These are phyloP conservation scores for Magallana angulata DNA, from an alignment of 1,140 invertebrate species.

Conservation along the genomic window DNA sequence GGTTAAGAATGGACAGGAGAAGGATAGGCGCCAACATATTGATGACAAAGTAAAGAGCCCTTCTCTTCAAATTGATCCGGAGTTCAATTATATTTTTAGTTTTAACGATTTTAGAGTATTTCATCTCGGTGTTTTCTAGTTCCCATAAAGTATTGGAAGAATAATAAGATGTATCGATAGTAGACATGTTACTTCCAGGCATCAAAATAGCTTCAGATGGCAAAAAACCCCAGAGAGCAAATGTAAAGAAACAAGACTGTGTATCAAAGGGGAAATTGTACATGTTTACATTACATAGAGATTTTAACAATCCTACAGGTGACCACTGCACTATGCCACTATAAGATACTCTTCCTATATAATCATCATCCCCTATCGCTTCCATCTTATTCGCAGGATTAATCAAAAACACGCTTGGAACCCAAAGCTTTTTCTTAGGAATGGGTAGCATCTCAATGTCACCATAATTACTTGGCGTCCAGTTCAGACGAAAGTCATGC, in stretches of 20 bases:
- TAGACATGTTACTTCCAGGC: neutral
- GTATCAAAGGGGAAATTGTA: slow-evolving; percentile 43
- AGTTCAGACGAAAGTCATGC: slow-evolving; percentile 37
- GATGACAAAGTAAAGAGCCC: slow-evolving; percentile 52
- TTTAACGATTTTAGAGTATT: neutral
- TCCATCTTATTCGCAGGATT: slow-evolving; percentile 10
- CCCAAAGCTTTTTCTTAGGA: slow-evolving; percentile 24
- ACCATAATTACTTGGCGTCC: slow-evolving; percentile 31
- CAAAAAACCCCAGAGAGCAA: slow-evolving; percentile 11
- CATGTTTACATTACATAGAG: slow-evolving; percentile 38
- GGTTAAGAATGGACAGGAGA: slow-evolving; percentile 63
- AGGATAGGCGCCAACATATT: slow-evolving; percentile 65
- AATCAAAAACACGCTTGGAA: slow-evolving; percentile 15
- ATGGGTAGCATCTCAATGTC: neutral
- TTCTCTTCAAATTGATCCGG: slow-evolving; percentile 30
- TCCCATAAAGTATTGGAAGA: slow-evolving; percentile 39
- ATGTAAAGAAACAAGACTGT: slow-evolving; percentile 27
- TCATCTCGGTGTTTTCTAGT: neutral
- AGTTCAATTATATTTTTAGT: neutral
- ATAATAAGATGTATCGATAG: neutral
- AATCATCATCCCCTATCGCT: neutral
- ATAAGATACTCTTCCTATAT: neutral
- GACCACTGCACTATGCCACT: neutral
- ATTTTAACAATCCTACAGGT: neutral
- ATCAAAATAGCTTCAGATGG: neutral